Conservation (phyloP, 2,888 invertebrate species). For the Drosophila histrio region DNA sequence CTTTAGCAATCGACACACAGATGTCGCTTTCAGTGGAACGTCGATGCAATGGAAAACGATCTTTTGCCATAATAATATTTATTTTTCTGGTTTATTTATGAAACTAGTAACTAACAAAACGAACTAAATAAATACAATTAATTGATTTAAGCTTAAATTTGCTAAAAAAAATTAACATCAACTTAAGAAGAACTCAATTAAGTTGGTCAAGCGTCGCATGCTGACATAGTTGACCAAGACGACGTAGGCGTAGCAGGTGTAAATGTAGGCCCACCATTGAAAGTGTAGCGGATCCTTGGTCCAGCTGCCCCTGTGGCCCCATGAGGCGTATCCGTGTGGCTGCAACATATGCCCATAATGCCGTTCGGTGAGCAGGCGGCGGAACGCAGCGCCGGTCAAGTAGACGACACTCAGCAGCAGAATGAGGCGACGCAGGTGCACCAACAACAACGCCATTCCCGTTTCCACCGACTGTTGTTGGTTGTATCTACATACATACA, state of each 20-base stretch:
- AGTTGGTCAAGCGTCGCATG: slow-evolving; percentile 73
- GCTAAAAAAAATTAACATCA: slow-evolving; percentile 23
- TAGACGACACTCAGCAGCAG: slow-evolving; percentile 82
- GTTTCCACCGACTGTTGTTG: slow-evolving; percentile 11
- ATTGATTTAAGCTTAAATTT: background rate
- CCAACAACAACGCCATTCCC: slow-evolving; percentile 80
- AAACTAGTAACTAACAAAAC: background rate
- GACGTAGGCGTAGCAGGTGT: slow-evolving; percentile 81
- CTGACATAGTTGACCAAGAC: slow-evolving; percentile 80
- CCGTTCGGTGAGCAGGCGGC: slow-evolving; percentile 77
- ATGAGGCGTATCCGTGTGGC: slow-evolving; percentile 62
- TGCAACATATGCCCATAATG: slow-evolving; percentile 75
- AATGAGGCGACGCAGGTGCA: slow-evolving; percentile 83
- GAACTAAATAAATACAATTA: background rate
- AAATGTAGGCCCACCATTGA: slow-evolving; percentile 83
- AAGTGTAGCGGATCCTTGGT: slow-evolving; percentile 79
- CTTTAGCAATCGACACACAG: slow-evolving; percentile 14
- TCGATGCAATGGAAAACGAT: background rate
- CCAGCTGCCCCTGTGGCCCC: slow-evolving; percentile 42
- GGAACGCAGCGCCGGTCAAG: slow-evolving; percentile 80
- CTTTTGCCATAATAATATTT: background rate
- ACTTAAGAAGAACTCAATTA: slow-evolving; percentile 78
- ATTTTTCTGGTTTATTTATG: background rate
- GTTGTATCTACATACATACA: background rate
- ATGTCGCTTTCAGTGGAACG: slow-evolving; percentile 15